Conservation (phyloP, 2,888 invertebrate species). For the Augochlorella aurata region DNA sequence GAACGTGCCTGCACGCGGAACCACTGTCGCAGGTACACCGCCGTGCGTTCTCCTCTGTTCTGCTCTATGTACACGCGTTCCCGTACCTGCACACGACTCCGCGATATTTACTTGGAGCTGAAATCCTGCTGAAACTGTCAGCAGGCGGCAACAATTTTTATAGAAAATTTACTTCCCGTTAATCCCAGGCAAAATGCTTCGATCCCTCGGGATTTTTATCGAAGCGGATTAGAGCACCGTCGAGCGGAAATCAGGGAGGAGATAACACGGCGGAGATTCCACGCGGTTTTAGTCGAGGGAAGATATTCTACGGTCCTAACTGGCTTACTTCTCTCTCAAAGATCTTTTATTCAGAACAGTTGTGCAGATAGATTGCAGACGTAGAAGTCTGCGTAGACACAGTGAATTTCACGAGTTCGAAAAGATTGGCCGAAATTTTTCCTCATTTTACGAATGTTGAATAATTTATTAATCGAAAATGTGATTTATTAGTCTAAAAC, state of each 20-base stretch:
- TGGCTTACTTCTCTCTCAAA: no score
- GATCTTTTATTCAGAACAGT: no score
- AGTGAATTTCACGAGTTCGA: no score
- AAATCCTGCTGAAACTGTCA: neutral
- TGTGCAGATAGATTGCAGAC: no score
- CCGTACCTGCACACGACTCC: conserved; percentile 15
- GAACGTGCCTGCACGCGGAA: conserved; percentile 46
- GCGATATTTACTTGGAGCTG: conserved; percentile 1
- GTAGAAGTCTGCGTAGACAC: no score
- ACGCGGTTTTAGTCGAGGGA: no score
- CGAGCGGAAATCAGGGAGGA: neutral
- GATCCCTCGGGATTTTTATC: neutral
- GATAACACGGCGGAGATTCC: neutral
- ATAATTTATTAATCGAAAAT: no score
- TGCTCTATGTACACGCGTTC: conserved; percentile 11
- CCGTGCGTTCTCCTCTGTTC: neutral
- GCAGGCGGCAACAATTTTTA: neutral
- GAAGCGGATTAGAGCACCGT: neutral
- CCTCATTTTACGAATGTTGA: no score
- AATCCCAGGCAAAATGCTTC: neutral
- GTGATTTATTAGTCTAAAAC: no score
- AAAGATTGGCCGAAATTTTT: no score
- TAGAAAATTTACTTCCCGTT: neutral
- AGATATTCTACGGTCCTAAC: no score
- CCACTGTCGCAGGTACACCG: conserved; percentile 34